A percentile compares a stretch with the other conserved stretches of the same genome.
These are phyloP conservation scores for Rhineura floridana DNA, from an alignment of 2,113 vertebrate species.

Conservation along the genomic window DNA sequence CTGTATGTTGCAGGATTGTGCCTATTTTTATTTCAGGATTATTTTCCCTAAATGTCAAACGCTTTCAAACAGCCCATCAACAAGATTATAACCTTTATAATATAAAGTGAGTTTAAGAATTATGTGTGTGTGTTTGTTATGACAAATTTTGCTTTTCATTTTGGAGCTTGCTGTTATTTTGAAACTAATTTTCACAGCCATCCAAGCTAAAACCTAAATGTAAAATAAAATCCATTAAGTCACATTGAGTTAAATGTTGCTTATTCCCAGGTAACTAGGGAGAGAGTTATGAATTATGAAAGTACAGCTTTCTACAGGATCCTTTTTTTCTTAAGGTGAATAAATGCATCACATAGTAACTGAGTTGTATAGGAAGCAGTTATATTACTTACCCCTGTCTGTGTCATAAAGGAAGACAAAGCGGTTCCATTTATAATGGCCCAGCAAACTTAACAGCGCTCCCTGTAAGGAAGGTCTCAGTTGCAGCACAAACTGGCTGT, in stretches of 20 bases:
- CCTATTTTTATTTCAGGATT: neutral
- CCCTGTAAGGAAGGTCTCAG: conserved; percentile 92
- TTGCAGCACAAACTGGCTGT: conserved; percentile 97
- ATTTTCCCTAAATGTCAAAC: neutral
- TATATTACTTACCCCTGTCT: conserved; percentile 85
- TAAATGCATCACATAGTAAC: neutral
- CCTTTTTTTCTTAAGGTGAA: neutral
- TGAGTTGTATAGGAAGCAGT: neutral
- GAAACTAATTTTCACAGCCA: neutral
- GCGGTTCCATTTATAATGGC: conserved; percentile 95
- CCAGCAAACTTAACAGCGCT: conserved; percentile 90
- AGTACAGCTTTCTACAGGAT: conserved; percentile 9
- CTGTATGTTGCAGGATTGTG: neutral
- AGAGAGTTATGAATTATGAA: neutral
- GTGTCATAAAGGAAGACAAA: conserved; percentile 98
- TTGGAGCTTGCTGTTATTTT: neutral
- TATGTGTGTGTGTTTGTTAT: neutral
- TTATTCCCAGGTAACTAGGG: neutral
- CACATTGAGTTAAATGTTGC: neutral
- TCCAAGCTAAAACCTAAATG: neutral
- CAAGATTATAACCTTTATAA: neutral
- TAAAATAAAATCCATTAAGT: neutral
- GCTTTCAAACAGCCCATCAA: neutral
- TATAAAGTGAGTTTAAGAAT: neutral
- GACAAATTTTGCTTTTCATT: neutral